A percentile compares a stretch with the other conserved stretches of the same genome.
Conservation (phyloP, 2,888 invertebrate species). For the Brachypterus glaber region DNA sequence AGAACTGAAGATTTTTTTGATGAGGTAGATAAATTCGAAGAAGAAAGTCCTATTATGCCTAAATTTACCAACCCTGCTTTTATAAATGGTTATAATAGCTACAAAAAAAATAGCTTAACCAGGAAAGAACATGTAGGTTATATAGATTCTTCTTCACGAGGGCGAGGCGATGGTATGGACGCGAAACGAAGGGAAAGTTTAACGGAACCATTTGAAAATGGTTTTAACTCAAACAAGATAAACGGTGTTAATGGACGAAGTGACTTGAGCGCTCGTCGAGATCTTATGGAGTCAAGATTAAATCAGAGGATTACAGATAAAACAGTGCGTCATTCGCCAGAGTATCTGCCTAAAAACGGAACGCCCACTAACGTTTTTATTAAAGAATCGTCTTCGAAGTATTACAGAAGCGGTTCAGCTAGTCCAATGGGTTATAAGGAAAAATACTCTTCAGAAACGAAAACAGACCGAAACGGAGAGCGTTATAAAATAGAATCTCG, state of each 20-base stretch:
- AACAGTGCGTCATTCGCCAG: conserved; percentile 37
- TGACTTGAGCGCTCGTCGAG: conserved; percentile 62
- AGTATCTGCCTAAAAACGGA: conserved; percentile 26
- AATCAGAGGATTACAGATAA: conserved; percentile 47
- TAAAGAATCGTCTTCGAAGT: conserved; percentile 46
- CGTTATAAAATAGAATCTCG: conserved; percentile 40
- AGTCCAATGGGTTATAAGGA: conserved; percentile 47
- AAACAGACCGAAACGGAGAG: conserved; percentile 43
- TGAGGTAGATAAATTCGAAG: conserved; percentile 40
- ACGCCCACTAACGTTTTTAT: conserved; percentile 40
- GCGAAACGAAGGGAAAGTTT: conserved; percentile 47
- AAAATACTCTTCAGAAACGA: conserved; percentile 45
- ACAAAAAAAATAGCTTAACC: conserved; percentile 41
- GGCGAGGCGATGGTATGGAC: conserved; percentile 59
- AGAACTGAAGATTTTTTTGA: conserved; percentile 43
- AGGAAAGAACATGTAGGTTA: conserved; percentile 37
- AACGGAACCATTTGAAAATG: conserved; percentile 33
- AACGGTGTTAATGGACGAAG: conserved; percentile 34
- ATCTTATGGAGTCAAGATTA: conserved; percentile 66
- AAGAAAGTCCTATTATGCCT: conserved; percentile 50
- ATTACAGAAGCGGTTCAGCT: conserved; percentile 47
- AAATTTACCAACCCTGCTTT: conserved; percentile 47
- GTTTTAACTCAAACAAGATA: conserved; percentile 19
- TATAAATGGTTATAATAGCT: conserved; percentile 44
- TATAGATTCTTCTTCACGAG: conserved; percentile 45